These are phyloP conservation scores for Perccottus glenii DNA, from an alignment of 2,113 vertebrate genomes.

Conservation along the genomic window DNA sequence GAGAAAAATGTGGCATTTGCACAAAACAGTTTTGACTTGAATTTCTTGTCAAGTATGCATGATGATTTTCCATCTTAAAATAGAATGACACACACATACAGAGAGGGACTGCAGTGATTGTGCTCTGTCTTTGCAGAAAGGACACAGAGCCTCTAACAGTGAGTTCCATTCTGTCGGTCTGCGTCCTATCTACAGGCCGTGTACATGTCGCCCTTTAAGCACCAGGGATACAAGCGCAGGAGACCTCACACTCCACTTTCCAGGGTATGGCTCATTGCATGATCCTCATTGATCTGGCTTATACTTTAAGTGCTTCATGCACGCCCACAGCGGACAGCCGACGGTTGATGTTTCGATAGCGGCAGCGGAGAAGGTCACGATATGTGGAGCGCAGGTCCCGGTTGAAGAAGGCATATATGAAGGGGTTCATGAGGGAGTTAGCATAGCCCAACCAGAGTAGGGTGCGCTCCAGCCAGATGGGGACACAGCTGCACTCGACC, in stretches of 20 bases:
- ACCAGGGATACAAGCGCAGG: constrained; percentile 39
- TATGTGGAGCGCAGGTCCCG: constrained; percentile 83
- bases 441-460: constrained; percentile 84
- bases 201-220: constrained; percentile 34
- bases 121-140: constrained; percentile 26
- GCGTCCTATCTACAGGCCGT: constrained; percentile 55
- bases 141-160: constrained; percentile 27
- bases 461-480: constrained; percentile 82
- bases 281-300: background rate
- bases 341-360: constrained; percentile 84
- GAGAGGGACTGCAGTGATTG: constrained; percentile 32
- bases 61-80: constrained; percentile 62
- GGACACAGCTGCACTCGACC: constrained; percentile 83
- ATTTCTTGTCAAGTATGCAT: constrained; percentile 54
- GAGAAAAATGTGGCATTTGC: constrained; percentile 48
- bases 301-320: constrained; percentile 81
- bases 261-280: background rate
- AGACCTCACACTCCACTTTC: background rate
- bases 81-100: constrained; percentile 47
- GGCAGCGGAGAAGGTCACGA: constrained; percentile 80
- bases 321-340: constrained; percentile 83
- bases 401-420: constrained; percentile 86
- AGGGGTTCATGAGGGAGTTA: constrained; percentile 85
- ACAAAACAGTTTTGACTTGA: constrained; percentile 55
- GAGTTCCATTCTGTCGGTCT: constrained; percentile 48